Base-by-base conservation (phyloP, 1,140 invertebrate species). In the Lamellibrachia luymesi region DNA sequence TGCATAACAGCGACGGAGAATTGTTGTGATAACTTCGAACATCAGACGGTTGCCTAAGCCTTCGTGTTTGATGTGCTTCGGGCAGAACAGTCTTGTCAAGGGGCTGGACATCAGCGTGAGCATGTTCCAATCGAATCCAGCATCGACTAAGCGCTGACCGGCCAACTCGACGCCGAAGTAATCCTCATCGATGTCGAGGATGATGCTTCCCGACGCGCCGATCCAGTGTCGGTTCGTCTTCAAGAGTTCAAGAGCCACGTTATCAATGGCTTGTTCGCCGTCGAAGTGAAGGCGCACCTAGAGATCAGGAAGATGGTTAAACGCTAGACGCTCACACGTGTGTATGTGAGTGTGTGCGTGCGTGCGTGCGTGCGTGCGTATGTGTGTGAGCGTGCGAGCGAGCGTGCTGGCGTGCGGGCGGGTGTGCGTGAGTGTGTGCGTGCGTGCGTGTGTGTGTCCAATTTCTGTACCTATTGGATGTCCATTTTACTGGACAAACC, bases 171-270 rank as follows among this genome's bases (percentile, higher is more conserved):
- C 94, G 4, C 95, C 95, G 92, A 93, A 95, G 90, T 93, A 95
- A 94, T 95, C 95, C 90, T 95, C 94, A 92, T 95, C 95, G 92
- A 95, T 94, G 91, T 95, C 95, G 25, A 95, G 92, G 50, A 95
- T 94, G 8, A 95, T 27, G 38, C 93, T 94, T 0, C 94, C 94
- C n/a, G 93, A 93, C 8, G 91, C 22, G 10, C 50, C 27, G 6
- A 92, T 8, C 92, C 93, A 64, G n/a, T 25, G 49, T 50, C 50
- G n/a, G 4, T 27, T 64, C 27, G 52, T 4, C 64, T 17, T 80
- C 64, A 80, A 80, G 13, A 80, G 5, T 4, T 80, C 17, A n/a
- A 50, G 49, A 91, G 90, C 90, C 4, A 50, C 10, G 50, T 27
- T 0, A n/a, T 91, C 38, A n/a, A 91, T n/a, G 10, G 38, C 22